These are phyloP conservation scores for Syrista parreyssii DNA, from an alignment of 2,888 invertebrate genomes.

Conservation along the genomic window DNA sequence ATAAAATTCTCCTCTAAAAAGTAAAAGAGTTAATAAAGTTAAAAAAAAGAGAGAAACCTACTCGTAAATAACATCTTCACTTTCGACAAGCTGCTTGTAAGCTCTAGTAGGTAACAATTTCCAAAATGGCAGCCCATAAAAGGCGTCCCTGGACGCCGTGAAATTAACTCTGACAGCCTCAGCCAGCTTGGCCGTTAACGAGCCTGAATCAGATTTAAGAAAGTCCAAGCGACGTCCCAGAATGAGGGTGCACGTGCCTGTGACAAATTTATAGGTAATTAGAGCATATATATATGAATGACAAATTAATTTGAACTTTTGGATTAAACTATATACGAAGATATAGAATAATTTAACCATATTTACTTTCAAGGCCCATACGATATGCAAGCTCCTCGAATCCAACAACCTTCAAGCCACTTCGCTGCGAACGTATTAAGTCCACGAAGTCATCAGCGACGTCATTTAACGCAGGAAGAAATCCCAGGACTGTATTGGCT, in stretches of 20 bases:
- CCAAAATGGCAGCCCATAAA: constrained; percentile 86
- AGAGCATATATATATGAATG: background rate
- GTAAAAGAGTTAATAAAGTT: background rate
- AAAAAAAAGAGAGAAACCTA: constrained; percentile 68
- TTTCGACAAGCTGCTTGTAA: constrained; percentile 76
- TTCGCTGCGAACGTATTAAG: constrained; percentile 72
- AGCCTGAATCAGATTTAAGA: constrained; percentile 69
- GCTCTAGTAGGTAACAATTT: constrained; percentile 80
- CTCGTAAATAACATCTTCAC: constrained; percentile 86
- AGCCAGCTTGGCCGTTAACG: constrained; percentile 74
- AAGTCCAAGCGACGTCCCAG: constrained; percentile 84
- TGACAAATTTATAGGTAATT: constrained; percentile 17
- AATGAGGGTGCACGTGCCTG: constrained; percentile 82
- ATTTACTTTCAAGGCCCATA: constrained; percentile 83
- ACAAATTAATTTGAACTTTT: background rate
- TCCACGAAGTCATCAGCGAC: constrained; percentile 83
- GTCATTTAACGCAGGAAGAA: constrained; percentile 79
- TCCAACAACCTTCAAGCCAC: constrained; percentile 60
- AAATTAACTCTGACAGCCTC: constrained; percentile 83
- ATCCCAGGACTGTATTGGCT: constrained; percentile 78
- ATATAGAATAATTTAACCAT: background rate
- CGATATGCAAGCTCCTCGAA: constrained; percentile 82
- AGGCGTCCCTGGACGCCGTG: constrained; percentile 82
- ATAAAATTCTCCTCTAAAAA: background rate
- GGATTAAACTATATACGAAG: background rate